Evolutionary conservation across 2,888 invertebrate species (phyloP).

Genomic region (Hyalella azteca): DNA sequence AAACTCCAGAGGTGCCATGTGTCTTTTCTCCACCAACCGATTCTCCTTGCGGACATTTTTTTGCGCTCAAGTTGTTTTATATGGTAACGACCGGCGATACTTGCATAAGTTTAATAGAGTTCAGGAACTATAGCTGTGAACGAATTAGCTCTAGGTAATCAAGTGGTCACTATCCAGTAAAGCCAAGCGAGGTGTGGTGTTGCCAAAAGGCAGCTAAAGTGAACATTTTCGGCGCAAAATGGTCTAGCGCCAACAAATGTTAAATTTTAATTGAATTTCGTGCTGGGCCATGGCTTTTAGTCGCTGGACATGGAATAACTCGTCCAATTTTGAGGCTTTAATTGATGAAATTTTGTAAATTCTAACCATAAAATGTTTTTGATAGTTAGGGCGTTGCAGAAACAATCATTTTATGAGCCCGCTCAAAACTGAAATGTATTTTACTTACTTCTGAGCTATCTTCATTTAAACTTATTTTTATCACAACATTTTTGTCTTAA

Average conservation of each 20-base stretch:
- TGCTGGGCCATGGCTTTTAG: constrained; percentile 21
- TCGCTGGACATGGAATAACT: constrained; percentile 10
- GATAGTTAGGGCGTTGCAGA: background rate
- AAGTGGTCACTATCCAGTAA: background rate
- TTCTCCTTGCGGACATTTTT: constrained; percentile 4
- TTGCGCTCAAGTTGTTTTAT: constrained; percentile 23
- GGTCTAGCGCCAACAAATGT: background rate
- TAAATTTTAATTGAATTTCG: constrained; percentile 24
- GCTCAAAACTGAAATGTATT: too few species aligned
- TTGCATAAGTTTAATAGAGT: constrained; percentile 35
- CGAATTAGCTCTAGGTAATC: constrained; percentile 23
- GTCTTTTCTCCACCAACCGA: background rate
- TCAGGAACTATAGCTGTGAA: constrained; percentile 34
- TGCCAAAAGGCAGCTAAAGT: background rate
- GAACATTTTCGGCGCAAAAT: background rate
- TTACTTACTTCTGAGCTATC: too few species aligned
- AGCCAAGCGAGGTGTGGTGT: background rate
- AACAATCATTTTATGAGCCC: background rate
- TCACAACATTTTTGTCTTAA: too few species aligned
- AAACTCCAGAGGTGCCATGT: background rate
- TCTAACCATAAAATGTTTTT: background rate
- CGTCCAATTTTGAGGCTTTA: constrained; percentile 11
- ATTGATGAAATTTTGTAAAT: constrained; percentile 8
- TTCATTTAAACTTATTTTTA: too few species aligned
- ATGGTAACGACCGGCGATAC: constrained; percentile 30